Conservation (phyloP, 2,888 invertebrate genomes). For the Mycalesis mineus region DNA sequence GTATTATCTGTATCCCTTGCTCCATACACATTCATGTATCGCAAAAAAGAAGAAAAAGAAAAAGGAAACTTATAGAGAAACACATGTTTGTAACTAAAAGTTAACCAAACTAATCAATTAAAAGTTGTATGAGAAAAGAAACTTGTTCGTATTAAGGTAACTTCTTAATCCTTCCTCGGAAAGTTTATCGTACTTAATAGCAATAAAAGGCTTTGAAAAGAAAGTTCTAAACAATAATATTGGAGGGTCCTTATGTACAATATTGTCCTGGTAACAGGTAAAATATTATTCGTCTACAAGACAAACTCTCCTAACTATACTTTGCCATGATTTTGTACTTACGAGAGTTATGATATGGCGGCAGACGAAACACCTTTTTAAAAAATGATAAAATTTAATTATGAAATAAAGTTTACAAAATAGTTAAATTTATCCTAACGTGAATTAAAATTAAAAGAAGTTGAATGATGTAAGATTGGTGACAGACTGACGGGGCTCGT, state of each 20-base stretch:
- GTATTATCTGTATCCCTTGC: too few species aligned
- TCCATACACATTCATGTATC: neutral
- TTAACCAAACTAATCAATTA: constrained; percentile 10
- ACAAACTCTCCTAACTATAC: too few species aligned
- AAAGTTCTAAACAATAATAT: neutral
- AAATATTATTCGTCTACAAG: too few species aligned
- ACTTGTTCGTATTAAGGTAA: neutral
- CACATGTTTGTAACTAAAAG: constrained; percentile 1
- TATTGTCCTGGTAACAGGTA: neutral
- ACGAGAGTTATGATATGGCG: too few species aligned
- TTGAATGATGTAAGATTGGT: too few species aligned
- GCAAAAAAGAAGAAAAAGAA: neutral
- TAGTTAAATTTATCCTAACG: too few species aligned
- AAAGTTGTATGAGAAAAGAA: constrained; percentile 12
- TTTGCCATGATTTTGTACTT: too few species aligned
- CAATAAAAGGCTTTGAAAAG: neutral
- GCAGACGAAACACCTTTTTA: too few species aligned
- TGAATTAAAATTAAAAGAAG: too few species aligned
- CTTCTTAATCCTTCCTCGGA: neutral
- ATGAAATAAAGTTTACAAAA: too few species aligned
- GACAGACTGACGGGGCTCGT: too few species aligned
- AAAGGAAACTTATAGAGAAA: neutral
- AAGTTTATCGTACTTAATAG: neutral
- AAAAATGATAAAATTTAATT: too few species aligned
- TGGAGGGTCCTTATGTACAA: neutral